A percentile compares a stretch with the other conserved stretches of the same genome.
Conservation (phyloP, 2,888 invertebrate species). For the Vanessa cardui region DNA sequence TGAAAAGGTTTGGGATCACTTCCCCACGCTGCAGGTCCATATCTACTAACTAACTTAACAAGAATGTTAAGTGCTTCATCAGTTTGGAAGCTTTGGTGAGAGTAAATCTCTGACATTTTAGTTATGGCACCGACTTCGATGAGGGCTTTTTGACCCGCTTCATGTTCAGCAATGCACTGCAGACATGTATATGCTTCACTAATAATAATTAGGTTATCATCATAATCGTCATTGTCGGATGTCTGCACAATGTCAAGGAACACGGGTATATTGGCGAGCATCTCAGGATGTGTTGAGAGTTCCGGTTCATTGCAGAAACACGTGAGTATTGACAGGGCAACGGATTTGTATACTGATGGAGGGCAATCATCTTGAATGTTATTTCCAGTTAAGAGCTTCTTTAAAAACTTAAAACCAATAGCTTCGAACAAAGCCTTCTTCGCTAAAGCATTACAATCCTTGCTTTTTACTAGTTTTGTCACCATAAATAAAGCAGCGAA, state of each 20-base stretch:
- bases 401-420: slow-evolving; percentile 93
- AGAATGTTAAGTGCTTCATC: slow-evolving; percentile 93
- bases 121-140: slow-evolving; percentile 90
- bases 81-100: slow-evolving; percentile 93
- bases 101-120: slow-evolving; percentile 93
- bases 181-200: slow-evolving; percentile 93
- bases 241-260: slow-evolving; percentile 92
- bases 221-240: slow-evolving; percentile 92
- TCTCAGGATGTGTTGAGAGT: slow-evolving; percentile 91
- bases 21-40: slow-evolving; percentile 90
- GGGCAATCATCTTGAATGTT: slow-evolving; percentile 94
- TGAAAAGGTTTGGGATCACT: slow-evolving; percentile 91
- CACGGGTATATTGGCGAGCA: slow-evolving; percentile 91
- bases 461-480: slow-evolving; percentile 93
- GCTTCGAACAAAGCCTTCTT: slow-evolving; percentile 93
- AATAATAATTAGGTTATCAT: slow-evolving; percentile 93
- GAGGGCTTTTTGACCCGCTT: slow-evolving; percentile 90
- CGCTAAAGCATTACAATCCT: slow-evolving; percentile 89
- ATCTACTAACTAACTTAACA: slow-evolving; percentile 87
- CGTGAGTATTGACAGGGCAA: slow-evolving; percentile 93
- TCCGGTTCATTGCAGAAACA: slow-evolving; percentile 92
- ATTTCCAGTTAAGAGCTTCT: slow-evolving; percentile 88
- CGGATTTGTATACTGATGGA: slow-evolving; percentile 94
- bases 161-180: slow-evolving; percentile 90
- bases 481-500: slow-evolving; percentile 96